phyloP scores from a whole-genome alignment of 2,888 invertebrate genomes.

The Synergus japonicus region DNA sequence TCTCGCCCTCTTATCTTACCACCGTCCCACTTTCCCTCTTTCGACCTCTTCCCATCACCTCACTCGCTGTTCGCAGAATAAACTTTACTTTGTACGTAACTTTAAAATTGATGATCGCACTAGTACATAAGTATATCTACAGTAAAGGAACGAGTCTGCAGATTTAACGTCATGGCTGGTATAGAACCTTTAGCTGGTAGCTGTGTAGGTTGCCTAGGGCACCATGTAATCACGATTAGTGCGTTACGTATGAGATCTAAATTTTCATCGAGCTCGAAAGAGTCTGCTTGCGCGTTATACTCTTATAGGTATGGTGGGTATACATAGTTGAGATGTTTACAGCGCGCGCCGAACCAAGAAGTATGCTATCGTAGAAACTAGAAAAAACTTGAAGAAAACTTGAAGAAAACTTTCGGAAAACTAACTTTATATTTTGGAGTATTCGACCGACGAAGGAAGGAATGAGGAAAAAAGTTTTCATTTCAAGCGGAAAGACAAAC shows the following conservation, averaged over 20 bases:
- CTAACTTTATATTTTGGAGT: conserved; percentile 20
- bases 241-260: conserved; percentile 46
- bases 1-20: conserved; percentile 34
- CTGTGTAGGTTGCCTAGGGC: conserved; percentile 13
- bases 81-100: conserved; percentile 66
- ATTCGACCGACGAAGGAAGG: background rate
- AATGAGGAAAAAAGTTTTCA: background rate
- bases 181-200: conserved; percentile 32
- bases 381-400: background rate
- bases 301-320: background rate
- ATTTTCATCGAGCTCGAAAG: conserved; percentile 42
- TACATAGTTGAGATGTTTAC: conserved; percentile 30
- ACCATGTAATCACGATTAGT: conserved; percentile 45
- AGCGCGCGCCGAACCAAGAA: conserved; percentile 19
- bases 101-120: conserved; percentile 70
- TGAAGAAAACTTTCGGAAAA: background rate
- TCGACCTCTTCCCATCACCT: conserved; percentile 34
- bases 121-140: conserved; percentile 60
- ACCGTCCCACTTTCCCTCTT: conserved; percentile 22
- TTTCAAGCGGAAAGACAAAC: background rate
- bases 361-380: conserved; percentile 8
- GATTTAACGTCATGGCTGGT: conserved; percentile 45
- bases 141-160: conserved; percentile 52
- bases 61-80: conserved; percentile 57
- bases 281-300: background rate